phyloP scores from a whole-genome alignment of 2,113 vertebrate genomes.

The Saguinus midas region DNA sequence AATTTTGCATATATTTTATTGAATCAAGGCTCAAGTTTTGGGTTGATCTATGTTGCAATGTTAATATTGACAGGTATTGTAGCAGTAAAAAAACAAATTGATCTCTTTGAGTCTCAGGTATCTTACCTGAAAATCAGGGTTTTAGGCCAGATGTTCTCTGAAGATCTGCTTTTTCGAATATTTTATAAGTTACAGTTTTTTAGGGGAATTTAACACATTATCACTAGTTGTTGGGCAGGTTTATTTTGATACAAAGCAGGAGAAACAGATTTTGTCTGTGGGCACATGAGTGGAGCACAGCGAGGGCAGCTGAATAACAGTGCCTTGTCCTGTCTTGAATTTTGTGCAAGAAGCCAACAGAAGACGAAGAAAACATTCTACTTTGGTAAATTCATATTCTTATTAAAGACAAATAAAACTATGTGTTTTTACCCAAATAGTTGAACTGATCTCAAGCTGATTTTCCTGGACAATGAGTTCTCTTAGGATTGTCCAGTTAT shows the following conservation, averaged over 20 bases:
- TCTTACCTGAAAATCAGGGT: background rate
- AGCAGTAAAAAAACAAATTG: background rate
- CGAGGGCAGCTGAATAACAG: background rate
- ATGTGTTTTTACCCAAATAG: background rate
- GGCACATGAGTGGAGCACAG: fast-evolving
- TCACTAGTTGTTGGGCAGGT: background rate
- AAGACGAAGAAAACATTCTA: background rate
- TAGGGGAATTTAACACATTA: background rate
- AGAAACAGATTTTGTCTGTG: background rate
- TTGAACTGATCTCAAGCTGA: background rate
- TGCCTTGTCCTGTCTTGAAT: background rate
- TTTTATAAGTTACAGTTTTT: background rate
- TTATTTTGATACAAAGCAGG: background rate
- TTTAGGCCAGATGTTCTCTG: background rate
- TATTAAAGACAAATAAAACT: background rate
- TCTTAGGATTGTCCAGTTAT: background rate
- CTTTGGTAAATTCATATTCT: background rate
- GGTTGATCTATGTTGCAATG: background rate
- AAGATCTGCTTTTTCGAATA: background rate
- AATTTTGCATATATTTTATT: background rate
- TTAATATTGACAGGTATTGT: background rate
- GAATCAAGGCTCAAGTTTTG: background rate
- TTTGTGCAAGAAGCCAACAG: background rate
- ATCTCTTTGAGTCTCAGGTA: background rate
- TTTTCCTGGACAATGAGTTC: background rate